Evolutionary conservation across 2,797 vertebrate species (phyloP), one percentile per base, ranked within the genome.

Genomic region (Xenentodon cancila): DNA sequence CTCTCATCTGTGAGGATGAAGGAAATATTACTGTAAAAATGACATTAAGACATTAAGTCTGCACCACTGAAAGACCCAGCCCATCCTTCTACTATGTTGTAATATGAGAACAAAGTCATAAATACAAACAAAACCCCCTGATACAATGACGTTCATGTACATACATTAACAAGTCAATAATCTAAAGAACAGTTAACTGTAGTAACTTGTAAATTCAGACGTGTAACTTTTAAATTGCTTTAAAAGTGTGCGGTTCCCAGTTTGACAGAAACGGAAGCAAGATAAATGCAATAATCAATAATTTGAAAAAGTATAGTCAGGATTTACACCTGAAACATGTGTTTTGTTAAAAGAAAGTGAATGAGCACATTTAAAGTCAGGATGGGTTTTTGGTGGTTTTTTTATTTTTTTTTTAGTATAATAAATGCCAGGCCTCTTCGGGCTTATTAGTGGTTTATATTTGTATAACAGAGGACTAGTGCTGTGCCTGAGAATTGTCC

Each of bases 401-500:
- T 25, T 25, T 25, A 3, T 25, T 37, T 37, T 1, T 37, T 37
- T 37, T 13, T 37, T 2, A 60, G 76, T 51, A n/a, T n/a, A 55
- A 30, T 56, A 57, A 27, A 73, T 78, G 64, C 53, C 60, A 68
- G 46, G 48, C 32, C 25, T 37, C 9, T 37, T 37, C 12, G 34
- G 34, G 34, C 51, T n/a, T 43, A n/a, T 68, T 79, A 34, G 34
- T 37, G 81, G 73, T 80, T 85, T 79, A 49, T 78, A 67, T 79
- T 80, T 74, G 53, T 37, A 74, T 25, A 71, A 55, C 71, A 53
- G 65, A 70, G 53, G 72, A 77, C 77, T 71, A 76, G 73, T 75
- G 81, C 68, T 75, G 73, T 73, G 80, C 78, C 68, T 87, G 83
- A 87, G 84, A 88, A 83, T 60, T 75, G 53, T 70, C 80, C 78